A percentile compares a stretch with the other conserved stretches of the same genome.
Evolutionary conservation across 1,140 invertebrate species (phyloP).

Genomic region (Aphidius ervi): DNA sequence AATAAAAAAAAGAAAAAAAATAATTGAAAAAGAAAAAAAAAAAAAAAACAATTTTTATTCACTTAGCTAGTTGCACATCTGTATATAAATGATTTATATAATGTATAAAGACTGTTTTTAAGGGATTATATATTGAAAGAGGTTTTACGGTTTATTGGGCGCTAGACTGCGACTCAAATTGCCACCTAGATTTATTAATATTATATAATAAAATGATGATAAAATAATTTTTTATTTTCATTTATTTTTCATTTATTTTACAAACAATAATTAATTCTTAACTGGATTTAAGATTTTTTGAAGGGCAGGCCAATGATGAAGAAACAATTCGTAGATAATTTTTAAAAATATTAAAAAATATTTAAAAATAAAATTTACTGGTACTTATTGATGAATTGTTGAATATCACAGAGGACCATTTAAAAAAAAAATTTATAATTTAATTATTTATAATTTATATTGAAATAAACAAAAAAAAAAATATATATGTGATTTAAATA

Average conservation of each 20-base stretch:
- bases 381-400: slow-evolving; percentile 1
- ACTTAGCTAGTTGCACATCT: slow-evolving; percentile 44
- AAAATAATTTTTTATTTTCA: slow-evolving; percentile 7
- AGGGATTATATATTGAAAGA: slow-evolving; percentile 29
- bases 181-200: too few relatives aligned
- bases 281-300: slow-evolving; percentile 21
- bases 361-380: slow-evolving; percentile 5
- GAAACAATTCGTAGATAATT: slow-evolving; percentile 20
- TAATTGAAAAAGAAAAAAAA: not conserved
- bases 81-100: slow-evolving; percentile 52
- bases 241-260: not conserved
- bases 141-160: slow-evolving; percentile 19
- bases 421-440: not conserved
- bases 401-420: slow-evolving; percentile 11
- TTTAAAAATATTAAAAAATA: slow-evolving; percentile 8
- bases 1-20: slow-evolving; percentile 5
- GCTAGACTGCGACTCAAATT: slow-evolving; percentile 15
- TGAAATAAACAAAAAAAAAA: slow-evolving; percentile 1
- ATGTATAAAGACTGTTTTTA: slow-evolving; percentile 52
- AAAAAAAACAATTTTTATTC: slow-evolving; percentile 37
- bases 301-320: slow-evolving; percentile 23
- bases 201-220: slow-evolving; percentile 18
- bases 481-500: not conserved
- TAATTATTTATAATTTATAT: not conserved
- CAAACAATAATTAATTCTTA: slow-evolving; percentile 10